Percentiles rank a stretch among this genome's conserved stretches.
Conservation (phyloP, 2,113 vertebrate genomes). For the Otis tarda region DNA sequence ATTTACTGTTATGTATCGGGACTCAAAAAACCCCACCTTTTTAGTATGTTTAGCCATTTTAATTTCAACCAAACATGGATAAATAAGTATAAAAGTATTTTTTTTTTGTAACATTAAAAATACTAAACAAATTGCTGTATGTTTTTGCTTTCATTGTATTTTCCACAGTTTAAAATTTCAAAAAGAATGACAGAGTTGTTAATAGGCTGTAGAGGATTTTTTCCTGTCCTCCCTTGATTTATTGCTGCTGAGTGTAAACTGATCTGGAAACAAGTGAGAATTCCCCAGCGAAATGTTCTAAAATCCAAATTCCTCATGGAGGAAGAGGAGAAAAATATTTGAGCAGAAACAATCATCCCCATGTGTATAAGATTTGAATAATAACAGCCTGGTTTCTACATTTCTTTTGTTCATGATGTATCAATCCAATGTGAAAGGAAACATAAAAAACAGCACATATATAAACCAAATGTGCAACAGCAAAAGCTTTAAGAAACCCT, state of each 20-base stretch:
- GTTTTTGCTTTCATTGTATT: slow-evolving; percentile 8
- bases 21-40: background rate
- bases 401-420: slow-evolving; percentile 63
- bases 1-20: background rate
- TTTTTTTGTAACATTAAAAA: slow-evolving; percentile 3
- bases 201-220: slow-evolving; percentile 45
- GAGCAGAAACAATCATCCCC: slow-evolving; percentile 40
- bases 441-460: slow-evolving; percentile 49
- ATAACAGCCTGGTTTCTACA: slow-evolving; percentile 41
- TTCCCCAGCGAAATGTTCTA: slow-evolving; percentile 53
- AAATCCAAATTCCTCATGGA: slow-evolving; percentile 61
- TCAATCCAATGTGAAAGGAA: slow-evolving; percentile 36
- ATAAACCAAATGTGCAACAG: slow-evolving; percentile 22
- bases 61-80: background rate
- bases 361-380: slow-evolving; percentile 53
- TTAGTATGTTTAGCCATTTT: background rate
- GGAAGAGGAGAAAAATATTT: slow-evolving; percentile 35
- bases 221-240: slow-evolving; percentile 55
- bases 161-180: slow-evolving; percentile 38
- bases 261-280: slow-evolving; percentile 66
- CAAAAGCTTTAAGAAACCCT: slow-evolving; percentile 73
- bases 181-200: slow-evolving; percentile 61
- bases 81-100: slow-evolving; percentile 17
- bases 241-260: slow-evolving; percentile 57
- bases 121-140: background rate